Conservation (phyloP, 2,113 vertebrate species). For the Passer montanus region DNA sequence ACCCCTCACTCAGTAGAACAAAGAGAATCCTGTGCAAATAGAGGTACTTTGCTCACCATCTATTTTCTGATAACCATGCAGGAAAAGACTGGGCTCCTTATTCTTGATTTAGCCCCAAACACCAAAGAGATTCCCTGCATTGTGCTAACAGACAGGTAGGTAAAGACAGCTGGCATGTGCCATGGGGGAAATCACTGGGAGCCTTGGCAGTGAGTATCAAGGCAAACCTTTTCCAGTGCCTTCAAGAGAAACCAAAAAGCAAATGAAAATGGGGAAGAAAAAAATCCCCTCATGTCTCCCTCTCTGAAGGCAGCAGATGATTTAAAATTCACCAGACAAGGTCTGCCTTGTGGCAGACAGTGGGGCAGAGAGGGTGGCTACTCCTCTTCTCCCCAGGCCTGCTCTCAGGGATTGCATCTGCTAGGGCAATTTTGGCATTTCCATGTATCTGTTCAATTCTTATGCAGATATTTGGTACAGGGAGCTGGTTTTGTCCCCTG, state of each 20-base stretch:
- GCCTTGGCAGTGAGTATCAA: neutral
- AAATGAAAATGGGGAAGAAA: neutral
- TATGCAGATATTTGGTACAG: neutral
- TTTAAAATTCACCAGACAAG: slow-evolving; percentile 31
- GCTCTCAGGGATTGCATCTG: neutral
- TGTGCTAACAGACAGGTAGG: neutral
- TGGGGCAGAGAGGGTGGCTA: neutral
- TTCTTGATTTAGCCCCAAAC: neutral
- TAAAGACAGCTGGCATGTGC: neutral
- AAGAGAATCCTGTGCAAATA: neutral
- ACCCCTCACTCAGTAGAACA: neutral
- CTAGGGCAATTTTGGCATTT: neutral
- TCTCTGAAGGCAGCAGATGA: neutral
- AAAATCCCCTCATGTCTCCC: neutral
- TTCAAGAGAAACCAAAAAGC: neutral
- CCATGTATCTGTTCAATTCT: neutral
- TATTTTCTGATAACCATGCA: accelerated
- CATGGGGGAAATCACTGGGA: neutral
- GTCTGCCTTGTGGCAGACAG: neutral
- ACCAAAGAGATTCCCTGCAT: neutral
- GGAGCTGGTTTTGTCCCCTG: neutral
- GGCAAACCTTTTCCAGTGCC: neutral
- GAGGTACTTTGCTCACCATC: neutral
- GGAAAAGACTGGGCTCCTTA: neutral
- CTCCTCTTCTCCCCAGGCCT: neutral